Evolutionary conservation across 2,797 vertebrate genomes (phyloP).

Genomic region (Rhinogobio ventralis): DNA sequence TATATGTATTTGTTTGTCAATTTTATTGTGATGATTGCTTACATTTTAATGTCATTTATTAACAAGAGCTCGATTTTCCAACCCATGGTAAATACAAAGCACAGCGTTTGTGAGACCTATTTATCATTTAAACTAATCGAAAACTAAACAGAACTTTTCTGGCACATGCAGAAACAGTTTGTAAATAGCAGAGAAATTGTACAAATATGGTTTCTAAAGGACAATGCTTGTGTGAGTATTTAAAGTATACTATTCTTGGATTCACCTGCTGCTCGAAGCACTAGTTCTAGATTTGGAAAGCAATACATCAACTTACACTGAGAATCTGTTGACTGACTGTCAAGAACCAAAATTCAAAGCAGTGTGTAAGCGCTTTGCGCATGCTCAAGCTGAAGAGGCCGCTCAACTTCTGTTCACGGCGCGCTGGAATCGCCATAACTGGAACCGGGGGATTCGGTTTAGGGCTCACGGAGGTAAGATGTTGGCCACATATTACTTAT

Average conservation of each 20-base stretch:
- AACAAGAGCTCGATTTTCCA: background rate
- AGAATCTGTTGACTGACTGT: background rate
- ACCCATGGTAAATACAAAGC: background rate
- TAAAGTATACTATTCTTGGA: conserved; percentile 75
- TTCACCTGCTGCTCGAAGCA: conserved; percentile 85
- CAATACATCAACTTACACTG: conserved; percentile 55
- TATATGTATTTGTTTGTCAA: background rate
- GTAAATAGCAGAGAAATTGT: background rate
- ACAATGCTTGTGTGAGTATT: background rate
- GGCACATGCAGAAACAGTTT: background rate
- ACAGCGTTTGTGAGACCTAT: background rate
- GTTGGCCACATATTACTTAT: conserved; percentile 22
- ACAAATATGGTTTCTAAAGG: background rate
- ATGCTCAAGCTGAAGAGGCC: conserved; percentile 66
- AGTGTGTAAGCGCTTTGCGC: conserved; percentile 51
- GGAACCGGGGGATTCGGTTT: conserved; percentile 74
- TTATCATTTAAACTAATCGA: background rate
- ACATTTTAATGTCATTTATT: background rate
- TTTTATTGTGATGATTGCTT: background rate
- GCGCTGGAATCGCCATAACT: conserved; percentile 73
- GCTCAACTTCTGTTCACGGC: conserved; percentile 60
- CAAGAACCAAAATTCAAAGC: conserved; percentile 64
- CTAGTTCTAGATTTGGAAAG: conserved; percentile 84
- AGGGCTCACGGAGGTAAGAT: conserved; percentile 77
- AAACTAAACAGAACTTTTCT: background rate